phyloP scores from a whole-genome alignment of 2,113 vertebrate genomes.

The Sula dactylatra region DNA sequence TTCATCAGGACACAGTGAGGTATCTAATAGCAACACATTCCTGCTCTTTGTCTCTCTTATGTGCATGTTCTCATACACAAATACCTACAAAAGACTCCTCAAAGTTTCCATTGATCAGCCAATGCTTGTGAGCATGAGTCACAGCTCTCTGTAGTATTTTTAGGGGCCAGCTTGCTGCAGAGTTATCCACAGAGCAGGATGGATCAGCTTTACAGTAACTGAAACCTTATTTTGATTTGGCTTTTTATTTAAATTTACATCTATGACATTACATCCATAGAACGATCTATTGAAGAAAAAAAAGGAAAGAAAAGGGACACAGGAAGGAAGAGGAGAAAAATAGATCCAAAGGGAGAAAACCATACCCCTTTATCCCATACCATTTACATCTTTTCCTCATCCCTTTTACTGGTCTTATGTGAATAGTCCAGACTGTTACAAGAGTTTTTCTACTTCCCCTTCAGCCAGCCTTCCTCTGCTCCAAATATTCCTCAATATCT shows the following conservation, averaged over 20 bases:
- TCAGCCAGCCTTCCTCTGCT: not conserved
- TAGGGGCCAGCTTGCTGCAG: not conserved
- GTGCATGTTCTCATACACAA: not conserved
- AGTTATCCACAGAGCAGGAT: not conserved
- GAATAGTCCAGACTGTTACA: not conserved
- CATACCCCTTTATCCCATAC: not conserved
- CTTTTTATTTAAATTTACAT: not conserved
- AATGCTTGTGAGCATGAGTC: not conserved
- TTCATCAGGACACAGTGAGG: not conserved
- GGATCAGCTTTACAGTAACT: not conserved
- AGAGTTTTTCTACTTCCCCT: not conserved
- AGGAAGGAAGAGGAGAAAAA: not conserved
- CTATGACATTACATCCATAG: not conserved
- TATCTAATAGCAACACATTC: slow-evolving; percentile 24
- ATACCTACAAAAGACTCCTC: not conserved
- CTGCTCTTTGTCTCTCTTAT: not conserved
- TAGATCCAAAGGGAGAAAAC: not conserved
- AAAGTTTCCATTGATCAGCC: not conserved
- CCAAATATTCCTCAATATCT: not conserved
- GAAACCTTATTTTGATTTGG: not conserved
- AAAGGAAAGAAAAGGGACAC: not conserved
- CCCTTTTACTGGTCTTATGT: not conserved
- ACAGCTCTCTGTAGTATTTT: not conserved
- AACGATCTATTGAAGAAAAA: not conserved
- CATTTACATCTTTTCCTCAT: not conserved